A percentile compares a stretch with the other conserved stretches of the same genome.
These are phyloP conservation scores for Adelges cooleyi DNA, from an alignment of 1,140 invertebrate species.

Conservation along the genomic window DNA sequence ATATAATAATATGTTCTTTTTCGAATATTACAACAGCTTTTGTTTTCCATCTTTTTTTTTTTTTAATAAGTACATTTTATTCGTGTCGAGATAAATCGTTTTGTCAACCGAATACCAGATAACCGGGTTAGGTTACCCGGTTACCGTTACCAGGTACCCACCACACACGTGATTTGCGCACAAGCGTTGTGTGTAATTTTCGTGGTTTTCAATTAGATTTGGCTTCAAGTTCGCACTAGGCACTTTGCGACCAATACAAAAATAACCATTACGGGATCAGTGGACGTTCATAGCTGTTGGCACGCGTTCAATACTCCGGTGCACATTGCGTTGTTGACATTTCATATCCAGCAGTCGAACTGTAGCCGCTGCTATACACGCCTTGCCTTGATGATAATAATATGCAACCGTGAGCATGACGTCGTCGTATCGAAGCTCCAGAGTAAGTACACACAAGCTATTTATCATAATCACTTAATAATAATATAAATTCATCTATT, in stretches of 20 bases:
- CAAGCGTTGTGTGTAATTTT: background rate
- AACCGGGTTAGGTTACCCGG: too few species aligned
- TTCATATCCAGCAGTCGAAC: conserved; percentile 22
- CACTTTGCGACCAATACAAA: conserved; percentile 19
- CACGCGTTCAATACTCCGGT: conserved; percentile 25
- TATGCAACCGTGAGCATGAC: conserved; percentile 17
- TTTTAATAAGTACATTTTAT: background rate
- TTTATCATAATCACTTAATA: too few species aligned
- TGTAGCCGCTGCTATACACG: background rate
- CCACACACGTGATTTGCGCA: background rate
- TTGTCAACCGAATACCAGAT: too few species aligned
- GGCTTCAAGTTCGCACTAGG: conserved; percentile 26
- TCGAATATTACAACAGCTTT: background rate
- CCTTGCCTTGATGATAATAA: conserved; percentile 14
- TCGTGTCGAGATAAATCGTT: too few species aligned
- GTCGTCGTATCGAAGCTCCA: conserved; percentile 17
- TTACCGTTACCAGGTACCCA: too few species aligned
- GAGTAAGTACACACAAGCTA: background rate
- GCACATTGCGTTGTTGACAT: conserved; percentile 29
- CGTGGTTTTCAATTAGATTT: conserved; percentile 20
- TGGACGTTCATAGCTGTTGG: conserved; percentile 21
- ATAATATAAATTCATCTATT: too few species aligned
- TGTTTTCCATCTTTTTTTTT: background rate
- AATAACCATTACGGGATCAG: conserved; percentile 25
- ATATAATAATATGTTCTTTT: background rate